Evolutionary conservation across 92 coral and sea anemone species (phyloP), one percentile per base, ranked within the genome.

Genomic region (Porites rus): DNA sequence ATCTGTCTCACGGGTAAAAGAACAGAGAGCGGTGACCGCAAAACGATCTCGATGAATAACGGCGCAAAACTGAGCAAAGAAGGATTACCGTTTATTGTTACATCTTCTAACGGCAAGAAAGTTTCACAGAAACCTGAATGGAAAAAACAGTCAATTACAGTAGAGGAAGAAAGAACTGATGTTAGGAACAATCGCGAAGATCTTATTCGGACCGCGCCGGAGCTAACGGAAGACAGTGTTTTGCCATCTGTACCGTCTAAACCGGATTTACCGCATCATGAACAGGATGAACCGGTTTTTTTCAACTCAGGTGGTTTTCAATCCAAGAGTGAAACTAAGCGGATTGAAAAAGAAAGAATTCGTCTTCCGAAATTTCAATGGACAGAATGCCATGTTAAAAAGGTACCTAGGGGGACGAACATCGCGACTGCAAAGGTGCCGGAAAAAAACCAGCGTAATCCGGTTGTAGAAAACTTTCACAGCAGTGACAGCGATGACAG

Each of bases 1-100:
- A 87, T 94, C 59, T 91, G 96, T 76, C 89, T 93, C 56, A 93
- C 96, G 65, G 98, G 98, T 0, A 92, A 75, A 69, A 87, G 93
- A 69, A 63, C 94, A 8, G 94, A 81, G 52, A 52, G 86, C 12
- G 75, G 81, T 3, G 94, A 84, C 31, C 75, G 84, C 8, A 84
- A 63, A 28, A 28, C 70, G n/a, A 63, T 84, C 3, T 83, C 88
- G 13, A 70, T 53, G 51, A 78, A 58, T 63, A 91, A 58, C 21
- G 62, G 66, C 66, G 10, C 72, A 43, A 80, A 88, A 69, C 78
- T 79, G 13, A 87, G 80, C 65, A 90, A 76, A 7, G 78, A 81
- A 2, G 51, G 65, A 17, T 73, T 91, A 51, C 93, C 93, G 10
- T 69, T 84, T 50, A 71, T 91, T 51, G 75, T 59, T 43, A 79